These are phyloP conservation scores for Willisornis vidua DNA, from an alignment of 2,113 vertebrate genomes.

Conservation along the genomic window DNA sequence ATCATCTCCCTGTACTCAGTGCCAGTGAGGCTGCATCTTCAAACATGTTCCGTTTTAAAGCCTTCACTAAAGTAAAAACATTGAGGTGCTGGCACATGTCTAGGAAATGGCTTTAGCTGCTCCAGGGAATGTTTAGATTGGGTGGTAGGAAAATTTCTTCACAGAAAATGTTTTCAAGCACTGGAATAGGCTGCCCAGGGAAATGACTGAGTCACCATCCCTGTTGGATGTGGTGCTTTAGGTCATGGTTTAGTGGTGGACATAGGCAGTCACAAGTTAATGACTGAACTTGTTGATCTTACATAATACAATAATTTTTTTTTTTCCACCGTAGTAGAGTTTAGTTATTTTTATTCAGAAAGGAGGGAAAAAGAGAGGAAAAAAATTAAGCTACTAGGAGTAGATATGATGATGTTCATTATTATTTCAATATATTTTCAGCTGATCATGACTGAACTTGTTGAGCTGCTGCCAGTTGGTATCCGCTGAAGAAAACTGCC, in stretches of 20 bases:
- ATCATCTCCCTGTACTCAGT: too few relatives aligned
- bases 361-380: background rate
- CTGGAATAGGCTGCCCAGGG: background rate
- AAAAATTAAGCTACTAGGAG: background rate
- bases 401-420: background rate
- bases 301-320: accelerated
- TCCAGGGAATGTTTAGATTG: background rate
- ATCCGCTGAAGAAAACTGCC: background rate
- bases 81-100: too few relatives aligned
- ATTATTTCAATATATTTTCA: background rate
- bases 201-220: background rate
- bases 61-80: background rate
- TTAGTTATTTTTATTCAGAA: background rate
- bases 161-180: background rate
- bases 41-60: background rate
- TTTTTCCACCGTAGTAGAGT: background rate
- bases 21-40: background rate
- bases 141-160: background rate
- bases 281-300: background rate
- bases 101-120: background rate
- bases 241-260: background rate
- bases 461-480: background rate
- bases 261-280: background rate
- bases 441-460: background rate
- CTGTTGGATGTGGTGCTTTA: background rate